A percentile compares a stretch with the other conserved stretches of the same genome.
Evolutionary conservation across 2,113 vertebrate species (phyloP).

Genomic region (Scalopus aquaticus): DNA sequence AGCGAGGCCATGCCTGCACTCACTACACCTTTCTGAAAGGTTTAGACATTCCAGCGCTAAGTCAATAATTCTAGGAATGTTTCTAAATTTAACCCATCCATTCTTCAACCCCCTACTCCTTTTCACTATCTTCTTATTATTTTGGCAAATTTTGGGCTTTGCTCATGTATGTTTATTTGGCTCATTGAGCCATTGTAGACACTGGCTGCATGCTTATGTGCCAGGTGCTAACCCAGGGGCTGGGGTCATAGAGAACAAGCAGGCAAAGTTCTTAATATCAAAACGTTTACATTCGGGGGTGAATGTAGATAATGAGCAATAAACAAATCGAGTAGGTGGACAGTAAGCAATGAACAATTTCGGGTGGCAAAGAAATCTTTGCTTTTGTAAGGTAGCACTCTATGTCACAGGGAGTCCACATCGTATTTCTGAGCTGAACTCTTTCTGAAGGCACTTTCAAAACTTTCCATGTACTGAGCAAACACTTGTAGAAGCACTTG

Average conservation of each 20-base stretch:
- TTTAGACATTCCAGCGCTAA: background rate
- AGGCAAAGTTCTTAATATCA: background rate
- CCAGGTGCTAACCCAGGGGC: background rate
- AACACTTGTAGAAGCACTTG: background rate
- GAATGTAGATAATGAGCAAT: background rate
- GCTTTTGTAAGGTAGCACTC: background rate
- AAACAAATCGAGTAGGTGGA: background rate
- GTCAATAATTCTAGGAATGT: background rate
- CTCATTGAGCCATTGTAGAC: background rate
- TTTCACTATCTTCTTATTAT: background rate
- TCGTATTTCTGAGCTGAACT: background rate
- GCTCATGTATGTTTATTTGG: background rate
- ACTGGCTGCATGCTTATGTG: background rate
- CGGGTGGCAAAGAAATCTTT: background rate
- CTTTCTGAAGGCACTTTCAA: background rate
- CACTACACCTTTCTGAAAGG: no score
- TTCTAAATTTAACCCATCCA: background rate
- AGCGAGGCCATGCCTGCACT: background rate
- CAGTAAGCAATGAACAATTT: background rate
- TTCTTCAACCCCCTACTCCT: background rate
- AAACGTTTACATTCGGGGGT: background rate
- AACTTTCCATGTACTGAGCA: background rate
- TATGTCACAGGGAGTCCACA: background rate
- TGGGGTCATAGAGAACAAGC: background rate
- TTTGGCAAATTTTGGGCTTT: background rate